phyloP scores from a whole-genome alignment of 2,797 vertebrate species.

The Channa striata region DNA sequence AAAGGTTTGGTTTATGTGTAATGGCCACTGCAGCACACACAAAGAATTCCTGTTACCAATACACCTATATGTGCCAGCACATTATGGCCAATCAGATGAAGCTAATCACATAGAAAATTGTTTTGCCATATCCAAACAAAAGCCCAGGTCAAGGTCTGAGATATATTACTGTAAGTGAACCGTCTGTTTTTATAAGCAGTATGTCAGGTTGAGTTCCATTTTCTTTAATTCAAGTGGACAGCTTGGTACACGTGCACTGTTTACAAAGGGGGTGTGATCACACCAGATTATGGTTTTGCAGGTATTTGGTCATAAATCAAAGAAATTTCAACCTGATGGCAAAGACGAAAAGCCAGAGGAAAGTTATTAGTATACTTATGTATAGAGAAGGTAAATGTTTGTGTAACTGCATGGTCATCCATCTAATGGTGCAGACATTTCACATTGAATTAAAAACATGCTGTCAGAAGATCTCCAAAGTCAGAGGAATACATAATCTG shows the following conservation, averaged over 20 bases:
- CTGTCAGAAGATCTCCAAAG: not conserved
- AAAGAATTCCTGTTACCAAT: constrained; percentile 6
- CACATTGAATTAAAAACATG: not conserved
- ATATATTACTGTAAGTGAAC: no score
- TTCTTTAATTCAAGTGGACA: no score
- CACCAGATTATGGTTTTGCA: no score
- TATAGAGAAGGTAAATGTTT: not conserved
- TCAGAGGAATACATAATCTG: not conserved
- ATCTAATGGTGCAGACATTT: not conserved
- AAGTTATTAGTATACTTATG: not conserved
- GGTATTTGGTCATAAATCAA: not conserved
- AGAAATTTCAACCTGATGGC: not conserved
- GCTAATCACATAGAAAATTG: no score
- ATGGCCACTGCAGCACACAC: constrained; percentile 21
- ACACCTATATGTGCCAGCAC: no score
- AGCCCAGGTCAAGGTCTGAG: no score
- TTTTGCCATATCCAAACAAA: no score
- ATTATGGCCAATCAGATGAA: no score
- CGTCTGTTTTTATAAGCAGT: no score
- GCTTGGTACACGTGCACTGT: no score
- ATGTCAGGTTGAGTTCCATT: no score
- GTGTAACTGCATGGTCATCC: not conserved
- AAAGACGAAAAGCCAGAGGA: not conserved
- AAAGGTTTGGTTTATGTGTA: constrained; percentile 33
- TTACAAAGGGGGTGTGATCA: no score